Evolutionary conservation across 2,888 invertebrate species (phyloP).

Genomic region (Arctia plantaginis): DNA sequence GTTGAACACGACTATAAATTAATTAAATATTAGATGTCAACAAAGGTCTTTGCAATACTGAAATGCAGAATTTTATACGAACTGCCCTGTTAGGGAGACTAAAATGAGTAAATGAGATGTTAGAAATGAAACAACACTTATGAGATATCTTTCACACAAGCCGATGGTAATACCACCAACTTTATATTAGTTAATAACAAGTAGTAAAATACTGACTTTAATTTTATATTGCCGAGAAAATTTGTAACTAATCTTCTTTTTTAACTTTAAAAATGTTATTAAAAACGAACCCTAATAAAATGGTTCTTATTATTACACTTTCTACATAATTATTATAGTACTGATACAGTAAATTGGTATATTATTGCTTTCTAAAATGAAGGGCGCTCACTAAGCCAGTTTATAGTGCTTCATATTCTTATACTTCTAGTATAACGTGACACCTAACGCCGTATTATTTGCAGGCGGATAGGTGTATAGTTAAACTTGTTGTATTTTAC

Average conservation of each 20-base stretch:
- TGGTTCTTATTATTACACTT: conserved; percentile 28
- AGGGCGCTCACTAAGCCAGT: conserved; percentile 52
- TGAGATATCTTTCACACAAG: not conserved
- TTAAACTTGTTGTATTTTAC: conserved; percentile 8
- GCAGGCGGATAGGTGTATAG: not conserved
- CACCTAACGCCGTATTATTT: not conserved
- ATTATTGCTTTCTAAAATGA: conserved; percentile 45
- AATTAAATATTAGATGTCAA: too few relatives aligned
- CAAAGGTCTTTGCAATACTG: too few relatives aligned
- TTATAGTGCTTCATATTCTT: conserved; percentile 19
- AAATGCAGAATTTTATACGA: too few relatives aligned
- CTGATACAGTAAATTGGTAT: conserved; percentile 41
- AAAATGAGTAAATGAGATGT: too few relatives aligned
- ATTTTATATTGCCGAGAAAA: conserved; percentile 5
- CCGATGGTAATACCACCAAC: not conserved
- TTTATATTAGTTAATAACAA: not conserved
- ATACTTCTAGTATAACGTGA: conserved; percentile 10
- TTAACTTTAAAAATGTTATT: conserved; percentile 30
- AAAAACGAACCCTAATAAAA: conserved; percentile 39
- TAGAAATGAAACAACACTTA: too few relatives aligned
- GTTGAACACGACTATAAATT: too few relatives aligned
- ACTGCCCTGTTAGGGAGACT: too few relatives aligned
- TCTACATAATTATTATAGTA: conserved; percentile 25
- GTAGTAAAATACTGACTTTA: not conserved
- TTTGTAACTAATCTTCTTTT: conserved; percentile 10